phyloP scores from a whole-genome alignment of 2,797 vertebrate species.

The Acridotheres tristis region DNA sequence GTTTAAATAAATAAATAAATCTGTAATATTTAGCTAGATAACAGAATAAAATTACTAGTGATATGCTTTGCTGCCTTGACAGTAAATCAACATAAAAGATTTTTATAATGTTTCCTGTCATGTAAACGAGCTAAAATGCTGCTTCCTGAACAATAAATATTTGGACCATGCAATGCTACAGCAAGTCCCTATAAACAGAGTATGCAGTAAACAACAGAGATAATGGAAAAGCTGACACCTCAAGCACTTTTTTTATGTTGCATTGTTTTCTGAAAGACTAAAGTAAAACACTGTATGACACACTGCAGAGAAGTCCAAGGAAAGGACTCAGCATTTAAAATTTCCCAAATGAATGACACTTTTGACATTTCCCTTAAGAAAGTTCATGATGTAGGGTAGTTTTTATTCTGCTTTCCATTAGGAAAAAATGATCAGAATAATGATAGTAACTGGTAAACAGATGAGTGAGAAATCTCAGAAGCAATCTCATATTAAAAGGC shows the following conservation, averaged over 20 bases:
- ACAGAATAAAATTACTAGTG: not conserved
- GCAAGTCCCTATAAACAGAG: not conserved
- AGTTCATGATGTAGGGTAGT: not conserved
- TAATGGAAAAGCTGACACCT: not conserved
- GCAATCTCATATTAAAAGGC: not conserved
- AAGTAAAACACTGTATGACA: not conserved
- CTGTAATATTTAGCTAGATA: not conserved
- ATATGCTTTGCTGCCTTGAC: not conserved
- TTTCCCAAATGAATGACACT: constrained; percentile 41
- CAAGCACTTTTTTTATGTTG: not conserved
- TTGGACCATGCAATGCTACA: not conserved
- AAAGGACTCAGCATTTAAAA: constrained; percentile 55
- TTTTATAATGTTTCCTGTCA: not conserved
- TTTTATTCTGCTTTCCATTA: not conserved
- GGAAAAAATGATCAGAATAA: constrained; percentile 16
- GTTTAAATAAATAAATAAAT: not conserved
- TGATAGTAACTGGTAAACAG: constrained; percentile 20
- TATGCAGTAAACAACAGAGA: not conserved
- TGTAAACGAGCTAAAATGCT: constrained; percentile 24
- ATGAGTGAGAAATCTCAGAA: constrained; percentile 33
- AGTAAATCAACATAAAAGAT: not conserved
- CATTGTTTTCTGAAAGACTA: not conserved
- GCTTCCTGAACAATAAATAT: constrained; percentile 14
- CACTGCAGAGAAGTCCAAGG: not conserved
- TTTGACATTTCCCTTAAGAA: constrained; percentile 52